Percentiles rank a stretch among this genome's conserved stretches.
Conservation (phyloP, 2,113 vertebrate species). For the Morone saxatilis region DNA sequence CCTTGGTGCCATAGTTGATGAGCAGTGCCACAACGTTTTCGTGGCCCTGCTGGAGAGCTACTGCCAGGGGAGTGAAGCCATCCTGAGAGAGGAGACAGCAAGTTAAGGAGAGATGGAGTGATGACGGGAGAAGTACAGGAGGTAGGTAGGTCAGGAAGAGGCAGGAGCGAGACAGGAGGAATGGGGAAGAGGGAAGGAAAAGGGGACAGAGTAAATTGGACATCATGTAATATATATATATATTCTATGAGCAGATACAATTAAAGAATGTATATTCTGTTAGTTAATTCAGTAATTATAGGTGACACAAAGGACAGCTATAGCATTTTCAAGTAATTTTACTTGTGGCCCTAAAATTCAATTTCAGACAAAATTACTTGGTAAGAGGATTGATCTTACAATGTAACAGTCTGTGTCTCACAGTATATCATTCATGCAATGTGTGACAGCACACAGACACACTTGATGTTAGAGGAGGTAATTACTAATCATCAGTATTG, state of each 20-base stretch:
- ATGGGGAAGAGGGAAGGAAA: not conserved
- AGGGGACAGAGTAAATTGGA: not conserved
- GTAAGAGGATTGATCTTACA: not conserved
- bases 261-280: not conserved
- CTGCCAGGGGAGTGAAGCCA: conserved; percentile 95
- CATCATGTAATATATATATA: not conserved
- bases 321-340: not conserved
- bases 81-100: conserved; percentile 84
- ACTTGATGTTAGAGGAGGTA: not conserved
- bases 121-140: not conserved
- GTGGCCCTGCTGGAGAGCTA: conserved; percentile 97
- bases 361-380: not conserved
- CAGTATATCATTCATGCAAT: not conserved
- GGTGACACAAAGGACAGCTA: not conserved
- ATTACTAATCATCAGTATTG: not conserved
- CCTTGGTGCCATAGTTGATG: conserved; percentile 96
- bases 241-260: conserved; percentile 11
- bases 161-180: not conserved
- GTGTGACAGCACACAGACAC: not conserved
- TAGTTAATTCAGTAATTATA: not conserved
- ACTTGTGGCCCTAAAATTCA: not conserved
- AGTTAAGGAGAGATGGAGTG: not conserved
- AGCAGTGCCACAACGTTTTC: conserved; percentile 97
- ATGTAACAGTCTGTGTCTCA: not conserved
- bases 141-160: not conserved